Conservation (phyloP, 2,113 vertebrate genomes). For the Sterrhoptilus dennistouni region DNA sequence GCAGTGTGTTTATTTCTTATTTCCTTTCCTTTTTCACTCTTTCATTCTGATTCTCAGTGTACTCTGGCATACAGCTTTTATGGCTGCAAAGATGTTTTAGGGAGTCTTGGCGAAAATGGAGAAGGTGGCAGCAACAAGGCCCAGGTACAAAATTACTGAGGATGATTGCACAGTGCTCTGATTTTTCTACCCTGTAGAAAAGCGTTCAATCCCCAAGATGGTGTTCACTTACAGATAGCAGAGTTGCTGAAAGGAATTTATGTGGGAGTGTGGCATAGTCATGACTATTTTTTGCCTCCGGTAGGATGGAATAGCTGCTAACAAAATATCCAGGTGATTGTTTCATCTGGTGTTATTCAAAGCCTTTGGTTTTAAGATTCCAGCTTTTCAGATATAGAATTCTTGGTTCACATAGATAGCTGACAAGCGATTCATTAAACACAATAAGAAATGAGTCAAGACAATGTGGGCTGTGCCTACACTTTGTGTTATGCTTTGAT, state of each 20-base stretch:
- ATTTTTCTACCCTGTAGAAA: neutral
- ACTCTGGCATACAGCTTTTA: neutral
- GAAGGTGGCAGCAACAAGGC: neutral
- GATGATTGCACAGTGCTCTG: neutral
- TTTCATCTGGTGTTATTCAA: neutral
- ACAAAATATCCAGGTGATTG: neutral
- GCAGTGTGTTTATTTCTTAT: neutral
- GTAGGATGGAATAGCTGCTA: neutral
- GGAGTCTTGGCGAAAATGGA: neutral
- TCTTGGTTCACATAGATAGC: neutral
- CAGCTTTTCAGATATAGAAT: neutral
- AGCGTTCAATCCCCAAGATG: neutral
- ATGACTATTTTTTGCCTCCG: neutral
- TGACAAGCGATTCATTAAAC: conserved; percentile 10
- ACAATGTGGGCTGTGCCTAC: neutral
- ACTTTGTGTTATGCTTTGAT: neutral
- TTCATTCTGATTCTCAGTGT: neutral
- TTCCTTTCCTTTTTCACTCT: neutral
- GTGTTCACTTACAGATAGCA: neutral
- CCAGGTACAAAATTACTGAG: neutral
- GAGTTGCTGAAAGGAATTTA: neutral
- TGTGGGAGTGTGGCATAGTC: neutral
- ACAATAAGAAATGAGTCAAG: conserved; percentile 34
- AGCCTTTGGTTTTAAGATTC: neutral
- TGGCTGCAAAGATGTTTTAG: neutral